These are phyloP conservation scores for Malacoraja senta DNA, from an alignment of 2,797 vertebrate genomes.

Conservation along the genomic window DNA sequence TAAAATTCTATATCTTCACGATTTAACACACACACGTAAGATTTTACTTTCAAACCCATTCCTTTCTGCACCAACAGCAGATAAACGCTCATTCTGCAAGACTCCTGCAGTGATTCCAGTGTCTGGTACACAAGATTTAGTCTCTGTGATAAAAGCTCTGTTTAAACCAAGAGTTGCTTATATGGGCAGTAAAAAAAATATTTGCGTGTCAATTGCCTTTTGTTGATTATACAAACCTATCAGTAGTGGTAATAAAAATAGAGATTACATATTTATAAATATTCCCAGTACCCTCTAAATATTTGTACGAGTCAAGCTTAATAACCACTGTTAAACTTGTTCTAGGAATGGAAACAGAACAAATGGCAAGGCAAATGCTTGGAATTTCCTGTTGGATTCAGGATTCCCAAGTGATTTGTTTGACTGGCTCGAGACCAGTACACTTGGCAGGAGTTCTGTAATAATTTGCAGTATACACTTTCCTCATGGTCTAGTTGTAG, in stretches of 20 bases:
- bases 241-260: not conserved
- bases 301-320: not conserved
- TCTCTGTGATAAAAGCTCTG: constrained; percentile 1
- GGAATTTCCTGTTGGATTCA: constrained; percentile 38
- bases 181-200: not conserved
- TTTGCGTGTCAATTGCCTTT: not conserved
- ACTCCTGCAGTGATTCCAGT: not conserved
- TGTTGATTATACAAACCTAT: constrained; percentile 10
- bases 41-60: not conserved
- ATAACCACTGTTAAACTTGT: constrained; percentile 27
- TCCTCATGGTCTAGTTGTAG: constrained; percentile 32
- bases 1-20: not conserved
- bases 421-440: not conserved
- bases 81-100: not conserved
- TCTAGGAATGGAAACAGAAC: constrained; percentile 24
- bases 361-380: constrained; percentile 33
- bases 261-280: constrained; percentile 23
- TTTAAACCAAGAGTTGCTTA: not conserved
- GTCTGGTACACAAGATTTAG: not conserved
- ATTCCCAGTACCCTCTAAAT: constrained; percentile 13
- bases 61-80: not conserved
- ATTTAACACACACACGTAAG: not conserved
- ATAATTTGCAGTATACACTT: constrained; percentile 19
- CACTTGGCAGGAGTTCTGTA: constrained; percentile 9
- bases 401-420: constrained; percentile 24